A percentile compares a stretch with the other conserved stretches of the same genome.
phyloP scores from a whole-genome alignment of 2,113 vertebrate species.

The Tonatia bakeri region DNA sequence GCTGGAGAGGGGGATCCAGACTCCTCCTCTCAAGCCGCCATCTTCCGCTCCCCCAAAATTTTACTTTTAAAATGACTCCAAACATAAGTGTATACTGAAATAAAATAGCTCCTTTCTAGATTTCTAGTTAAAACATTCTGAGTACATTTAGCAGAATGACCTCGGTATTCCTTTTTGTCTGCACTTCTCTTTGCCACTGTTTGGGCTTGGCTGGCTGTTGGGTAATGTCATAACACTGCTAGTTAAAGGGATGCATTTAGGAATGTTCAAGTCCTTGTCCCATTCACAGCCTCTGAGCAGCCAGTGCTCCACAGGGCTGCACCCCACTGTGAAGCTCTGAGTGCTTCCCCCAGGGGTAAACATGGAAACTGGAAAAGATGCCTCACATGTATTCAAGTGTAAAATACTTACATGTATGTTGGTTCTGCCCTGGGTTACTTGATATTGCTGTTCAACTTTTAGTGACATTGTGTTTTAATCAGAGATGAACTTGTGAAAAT shows the following conservation, averaged over 20 bases:
- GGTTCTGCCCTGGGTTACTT: neutral
- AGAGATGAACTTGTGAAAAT: conserved; percentile 17
- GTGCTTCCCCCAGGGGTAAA: neutral
- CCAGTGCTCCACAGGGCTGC: neutral
- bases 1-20: too few relatives aligned
- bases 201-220: neutral
- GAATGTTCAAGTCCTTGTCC: neutral
- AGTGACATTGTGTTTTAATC: neutral
- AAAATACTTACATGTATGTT: neutral
- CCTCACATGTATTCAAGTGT: neutral
- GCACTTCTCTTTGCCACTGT: neutral
- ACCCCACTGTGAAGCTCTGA: neutral
- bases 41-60: too few relatives aligned
- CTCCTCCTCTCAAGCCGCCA: too few relatives aligned
- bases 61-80: neutral
- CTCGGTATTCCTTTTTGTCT: neutral
- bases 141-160: neutral
- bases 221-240: neutral
- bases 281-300: neutral
- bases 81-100: neutral
- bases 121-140: neutral
- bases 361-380: neutral
- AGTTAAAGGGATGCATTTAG: neutral
- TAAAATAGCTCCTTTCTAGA: neutral
- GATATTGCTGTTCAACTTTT: neutral